These are phyloP conservation scores for Drosophila putrida DNA, from an alignment of 2,888 invertebrate genomes.

Conservation along the genomic window DNA sequence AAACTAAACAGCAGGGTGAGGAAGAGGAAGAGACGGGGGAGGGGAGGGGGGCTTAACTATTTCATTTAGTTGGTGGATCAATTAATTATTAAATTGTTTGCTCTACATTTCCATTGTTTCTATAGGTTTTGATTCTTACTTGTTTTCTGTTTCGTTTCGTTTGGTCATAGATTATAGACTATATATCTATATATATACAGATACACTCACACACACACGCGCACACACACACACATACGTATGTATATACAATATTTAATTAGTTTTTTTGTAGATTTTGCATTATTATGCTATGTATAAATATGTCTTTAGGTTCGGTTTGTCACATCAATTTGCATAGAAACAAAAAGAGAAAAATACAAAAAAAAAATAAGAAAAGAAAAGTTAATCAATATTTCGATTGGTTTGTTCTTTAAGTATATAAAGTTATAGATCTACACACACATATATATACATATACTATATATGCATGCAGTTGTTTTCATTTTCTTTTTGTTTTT, in stretches of 20 bases:
- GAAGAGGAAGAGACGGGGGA: neutral
- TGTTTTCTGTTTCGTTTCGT: constrained; percentile 30
- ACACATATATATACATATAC: constrained; percentile 13
- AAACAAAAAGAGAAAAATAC: no score
- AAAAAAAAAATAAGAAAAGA: no score
- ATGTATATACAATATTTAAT: constrained; percentile 4
- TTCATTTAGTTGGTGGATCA: neutral
- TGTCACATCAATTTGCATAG: constrained; percentile 44
- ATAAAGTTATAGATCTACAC: constrained; percentile 18
- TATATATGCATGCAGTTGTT: constrained; percentile 38
- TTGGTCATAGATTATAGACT: constrained; percentile 42
- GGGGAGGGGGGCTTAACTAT: neutral
- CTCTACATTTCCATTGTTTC: neutral
- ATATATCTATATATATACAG: constrained; percentile 1
- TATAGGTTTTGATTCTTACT: neutral
- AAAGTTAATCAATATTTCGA: neutral
- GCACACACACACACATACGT: neutral
- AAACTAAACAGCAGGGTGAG: neutral
- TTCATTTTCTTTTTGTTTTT: constrained; percentile 37
- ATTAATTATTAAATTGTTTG: neutral
- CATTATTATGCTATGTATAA: constrained; percentile 15
- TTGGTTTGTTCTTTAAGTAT: constrained; percentile 23
- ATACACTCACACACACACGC: constrained; percentile 1
- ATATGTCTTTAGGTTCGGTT: constrained; percentile 36
- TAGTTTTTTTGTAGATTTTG: constrained; percentile 8